These are phyloP conservation scores for Psophia crepitans DNA, from an alignment of 2,113 vertebrate species.

Conservation along the genomic window DNA sequence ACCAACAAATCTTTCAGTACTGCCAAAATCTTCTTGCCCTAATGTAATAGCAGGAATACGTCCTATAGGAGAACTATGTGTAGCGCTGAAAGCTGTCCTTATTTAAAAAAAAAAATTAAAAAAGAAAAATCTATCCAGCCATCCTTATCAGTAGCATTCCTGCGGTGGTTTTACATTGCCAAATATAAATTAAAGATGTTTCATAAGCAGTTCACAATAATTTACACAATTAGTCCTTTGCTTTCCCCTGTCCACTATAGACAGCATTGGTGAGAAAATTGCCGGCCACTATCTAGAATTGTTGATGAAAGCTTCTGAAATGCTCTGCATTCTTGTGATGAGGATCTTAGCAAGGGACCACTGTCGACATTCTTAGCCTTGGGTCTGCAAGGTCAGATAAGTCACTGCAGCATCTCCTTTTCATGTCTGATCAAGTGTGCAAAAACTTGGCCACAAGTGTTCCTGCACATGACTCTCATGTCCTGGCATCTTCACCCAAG, in stretches of 20 bases:
- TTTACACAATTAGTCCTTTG: not conserved
- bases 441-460: slow-evolving; percentile 5
- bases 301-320: not conserved
- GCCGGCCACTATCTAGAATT: not conserved
- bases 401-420: not conserved
- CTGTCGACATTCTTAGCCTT: not conserved
- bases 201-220: not conserved
- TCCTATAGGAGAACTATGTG: not conserved
- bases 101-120: not conserved
- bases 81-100: not conserved
- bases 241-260: not conserved
- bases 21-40: not conserved
- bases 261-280: not conserved
- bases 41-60: not conserved
- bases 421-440: not conserved
- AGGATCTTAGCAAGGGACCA: not conserved
- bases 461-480: not conserved
- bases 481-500: slow-evolving; percentile 8
- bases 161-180: not conserved
- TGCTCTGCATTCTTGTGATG: slow-evolving; percentile 1
- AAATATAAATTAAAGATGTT: not conserved
- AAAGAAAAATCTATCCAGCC: not conserved
- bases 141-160: not conserved
- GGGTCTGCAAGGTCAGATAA: not conserved
- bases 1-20: not conserved